Conservation (phyloP, 2,888 invertebrate species). For the Melolontha melolontha region DNA sequence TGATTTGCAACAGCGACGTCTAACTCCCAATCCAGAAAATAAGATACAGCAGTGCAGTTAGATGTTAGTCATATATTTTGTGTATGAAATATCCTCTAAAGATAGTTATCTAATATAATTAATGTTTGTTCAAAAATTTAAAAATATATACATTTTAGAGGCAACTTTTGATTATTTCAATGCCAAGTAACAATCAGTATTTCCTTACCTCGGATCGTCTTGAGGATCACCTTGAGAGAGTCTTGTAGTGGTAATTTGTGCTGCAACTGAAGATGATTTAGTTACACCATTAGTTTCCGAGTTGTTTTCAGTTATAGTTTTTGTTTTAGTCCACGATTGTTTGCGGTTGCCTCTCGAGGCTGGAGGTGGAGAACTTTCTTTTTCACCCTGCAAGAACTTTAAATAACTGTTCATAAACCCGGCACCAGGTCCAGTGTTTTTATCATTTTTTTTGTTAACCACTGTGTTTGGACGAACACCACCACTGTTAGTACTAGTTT, state of each 20-base stretch:
- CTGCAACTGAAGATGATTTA: constrained; percentile 61
- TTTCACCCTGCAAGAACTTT: constrained; percentile 85
- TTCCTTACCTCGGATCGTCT: constrained; percentile 72
- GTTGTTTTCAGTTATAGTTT: constrained; percentile 63
- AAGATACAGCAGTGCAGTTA: no score
- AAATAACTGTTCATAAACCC: constrained; percentile 91
- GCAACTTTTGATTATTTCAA: no score
- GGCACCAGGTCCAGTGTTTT: constrained; percentile 67
- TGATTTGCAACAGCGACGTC: no score
- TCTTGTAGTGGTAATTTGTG: constrained; percentile 57
- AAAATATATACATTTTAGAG: no score
- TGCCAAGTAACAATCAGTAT: not conserved
- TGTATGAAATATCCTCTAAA: no score
- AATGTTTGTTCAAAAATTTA: no score
- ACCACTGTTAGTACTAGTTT: constrained; percentile 38
- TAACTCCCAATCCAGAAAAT: no score
- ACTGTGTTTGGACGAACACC: constrained; percentile 42
- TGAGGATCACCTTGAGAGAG: constrained; percentile 67
- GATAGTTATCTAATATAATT: no score
- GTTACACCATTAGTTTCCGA: constrained; percentile 60
- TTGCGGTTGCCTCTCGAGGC: constrained; percentile 75
- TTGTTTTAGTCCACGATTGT: constrained; percentile 71
- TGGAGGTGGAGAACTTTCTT: constrained; percentile 85
- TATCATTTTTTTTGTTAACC: constrained; percentile 46
- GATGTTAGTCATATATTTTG: no score